Conservation (phyloP, 2,797 vertebrate species). For the Pampus argenteus region DNA sequence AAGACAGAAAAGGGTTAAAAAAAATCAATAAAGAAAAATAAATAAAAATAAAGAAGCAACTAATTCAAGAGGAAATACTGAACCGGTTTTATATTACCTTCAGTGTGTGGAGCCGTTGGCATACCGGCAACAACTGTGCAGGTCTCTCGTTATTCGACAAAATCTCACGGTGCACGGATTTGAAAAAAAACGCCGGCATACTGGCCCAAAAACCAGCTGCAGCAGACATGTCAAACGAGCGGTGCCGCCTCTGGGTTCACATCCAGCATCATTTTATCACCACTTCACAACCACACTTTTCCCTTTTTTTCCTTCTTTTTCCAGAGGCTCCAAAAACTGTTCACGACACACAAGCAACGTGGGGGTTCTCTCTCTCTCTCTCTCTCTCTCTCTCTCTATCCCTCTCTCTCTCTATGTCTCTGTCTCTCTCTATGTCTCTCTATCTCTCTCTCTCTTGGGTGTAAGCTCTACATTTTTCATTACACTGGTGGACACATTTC, state of each 20-base stretch:
- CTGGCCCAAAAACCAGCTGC: slow-evolving; percentile 62
- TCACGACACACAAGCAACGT: slow-evolving; percentile 71
- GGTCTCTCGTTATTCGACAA: slow-evolving; percentile 39
- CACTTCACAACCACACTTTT: slow-evolving; percentile 14
- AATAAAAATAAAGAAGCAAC: neutral
- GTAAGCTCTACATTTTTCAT: slow-evolving; percentile 74
- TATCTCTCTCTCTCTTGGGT: slow-evolving; percentile 56
- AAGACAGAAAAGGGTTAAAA: neutral
- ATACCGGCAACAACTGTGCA: slow-evolving; percentile 56
- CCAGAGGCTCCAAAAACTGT: slow-evolving; percentile 62
- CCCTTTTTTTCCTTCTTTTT: neutral
- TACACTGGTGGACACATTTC: slow-evolving; percentile 58
- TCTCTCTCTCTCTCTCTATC: slow-evolving; percentile 49
- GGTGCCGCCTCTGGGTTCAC: slow-evolving; percentile 24
- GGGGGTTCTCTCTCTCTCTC: slow-evolving; percentile 63
- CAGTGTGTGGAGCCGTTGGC: slow-evolving; percentile 46
- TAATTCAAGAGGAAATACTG: slow-evolving; percentile 29
- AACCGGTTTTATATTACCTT: slow-evolving; percentile 60
- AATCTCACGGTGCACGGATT: no score
- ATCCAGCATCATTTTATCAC: slow-evolving; percentile 20
- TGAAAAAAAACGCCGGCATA: slow-evolving; percentile 67
- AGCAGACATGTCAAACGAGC: slow-evolving; percentile 41
- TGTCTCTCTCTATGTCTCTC: slow-evolving; percentile 49
- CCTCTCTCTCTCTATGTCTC: slow-evolving; percentile 35
- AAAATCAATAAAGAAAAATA: neutral